Base-by-base conservation (phyloP, 2,797 vertebrate species). In the Leucoraja ocellata region DNA sequence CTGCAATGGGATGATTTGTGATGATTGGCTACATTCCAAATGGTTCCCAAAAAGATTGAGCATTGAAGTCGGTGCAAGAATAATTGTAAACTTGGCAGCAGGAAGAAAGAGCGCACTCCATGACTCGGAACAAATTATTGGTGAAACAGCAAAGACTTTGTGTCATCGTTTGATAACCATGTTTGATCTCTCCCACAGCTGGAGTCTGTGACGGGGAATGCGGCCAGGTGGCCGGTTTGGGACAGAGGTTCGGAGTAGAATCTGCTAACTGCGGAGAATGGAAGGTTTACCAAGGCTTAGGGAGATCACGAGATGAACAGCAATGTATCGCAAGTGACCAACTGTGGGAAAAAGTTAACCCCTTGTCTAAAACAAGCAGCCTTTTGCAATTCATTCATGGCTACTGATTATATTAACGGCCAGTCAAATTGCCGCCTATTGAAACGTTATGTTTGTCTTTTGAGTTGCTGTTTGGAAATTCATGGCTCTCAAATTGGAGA, bases 121-220 rank as follows among this genome's bases (percentile, higher is more conserved):
- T 92, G 90, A 92, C 58, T 91, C 71, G 90, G 90, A 91, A 91
- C 90, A 91, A 91, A 91, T 91, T 54, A 54, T 54, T 73, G 90
- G 36, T 46, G 76, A 76, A 25, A 58, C 90, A 92, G 71, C 39
- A 76, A 54, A 74, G 73, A 28, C 46, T 76, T 21, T 54, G 90
- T 76, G 39, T 25, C 36, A 92, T 25, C 71, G 1, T 74, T 54
- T 92, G 90, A 92, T 92, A 76, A 74, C 39, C 46, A 1, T 16
- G 71, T 92, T 92, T 92, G 90, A 76, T 92, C 71, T 74, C 54
- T 92, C 36, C 58, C 73, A 76, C 90, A 92, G 90, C 36, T 76
- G 68, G 86, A 9, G 86, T 9, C n/a, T 21, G 32, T 91, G 71
- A 71, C 4, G 46, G 39, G 71, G 39, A 74, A 39, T 16, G n/a